phyloP scores from a whole-genome alignment of 2,113 vertebrate species.

The Mustela lutreola region DNA sequence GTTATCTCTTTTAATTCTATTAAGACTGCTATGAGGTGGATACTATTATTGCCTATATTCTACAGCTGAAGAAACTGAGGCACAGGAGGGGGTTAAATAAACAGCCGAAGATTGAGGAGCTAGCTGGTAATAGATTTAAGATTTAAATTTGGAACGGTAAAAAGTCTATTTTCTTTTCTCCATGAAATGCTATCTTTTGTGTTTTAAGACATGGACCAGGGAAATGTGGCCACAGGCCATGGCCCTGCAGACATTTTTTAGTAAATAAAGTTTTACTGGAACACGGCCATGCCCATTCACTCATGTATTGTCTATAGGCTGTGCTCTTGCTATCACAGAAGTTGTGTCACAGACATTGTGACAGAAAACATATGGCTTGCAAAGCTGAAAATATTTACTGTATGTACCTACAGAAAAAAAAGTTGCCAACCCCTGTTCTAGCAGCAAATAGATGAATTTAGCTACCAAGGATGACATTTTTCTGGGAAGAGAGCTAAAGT shows the following conservation, averaged over 20 bases:
- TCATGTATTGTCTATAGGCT: background rate
- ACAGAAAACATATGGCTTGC: background rate
- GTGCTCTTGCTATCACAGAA: background rate
- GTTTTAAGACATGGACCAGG: background rate
- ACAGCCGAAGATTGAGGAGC: background rate
- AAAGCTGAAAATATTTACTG: background rate
- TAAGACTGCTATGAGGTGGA: background rate
- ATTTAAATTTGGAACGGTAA: background rate
- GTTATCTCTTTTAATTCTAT: slow-evolving; percentile 5
- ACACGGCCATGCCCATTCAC: background rate
- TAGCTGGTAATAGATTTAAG: background rate
- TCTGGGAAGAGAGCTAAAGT: background rate
- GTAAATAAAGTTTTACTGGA: background rate
- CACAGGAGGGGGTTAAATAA: background rate
- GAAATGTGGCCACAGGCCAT: background rate
- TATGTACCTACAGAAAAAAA: background rate
- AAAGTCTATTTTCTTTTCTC: background rate
- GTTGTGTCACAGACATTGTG: background rate
- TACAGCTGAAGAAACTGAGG: background rate
- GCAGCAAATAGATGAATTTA: background rate
- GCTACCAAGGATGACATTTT: background rate
- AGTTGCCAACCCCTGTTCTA: background rate
- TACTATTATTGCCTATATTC: background rate
- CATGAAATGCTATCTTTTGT: background rate
- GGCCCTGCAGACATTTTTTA: background rate